These are phyloP conservation scores for Rhabdornis inornatus DNA, from an alignment of 2,113 vertebrate species.

Conservation along the genomic window DNA sequence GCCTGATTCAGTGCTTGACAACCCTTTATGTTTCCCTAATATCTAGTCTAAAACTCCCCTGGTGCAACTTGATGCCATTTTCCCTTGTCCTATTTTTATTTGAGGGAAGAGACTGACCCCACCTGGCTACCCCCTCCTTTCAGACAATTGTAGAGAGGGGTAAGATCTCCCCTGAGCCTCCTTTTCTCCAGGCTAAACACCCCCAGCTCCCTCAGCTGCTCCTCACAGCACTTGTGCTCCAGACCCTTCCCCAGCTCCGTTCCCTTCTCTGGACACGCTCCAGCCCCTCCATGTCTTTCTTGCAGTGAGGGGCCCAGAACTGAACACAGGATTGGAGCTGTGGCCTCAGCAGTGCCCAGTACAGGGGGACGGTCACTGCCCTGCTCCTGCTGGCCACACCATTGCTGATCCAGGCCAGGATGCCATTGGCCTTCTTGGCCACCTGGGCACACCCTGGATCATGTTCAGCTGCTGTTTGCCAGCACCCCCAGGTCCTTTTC, in stretches of 20 bases:
- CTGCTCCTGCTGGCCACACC: not conserved
- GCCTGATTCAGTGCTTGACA: not conserved
- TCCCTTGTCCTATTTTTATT: not conserved
- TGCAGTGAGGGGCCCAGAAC: not conserved
- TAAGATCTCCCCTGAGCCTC: not conserved
- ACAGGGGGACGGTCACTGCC: not conserved
- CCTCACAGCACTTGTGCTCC: not conserved
- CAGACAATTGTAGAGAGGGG: accelerated
- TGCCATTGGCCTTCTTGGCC: not conserved
- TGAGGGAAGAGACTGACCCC: accelerated
- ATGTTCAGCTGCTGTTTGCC: not conserved
- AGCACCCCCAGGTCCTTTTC: not conserved
- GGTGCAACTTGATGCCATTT: not conserved
- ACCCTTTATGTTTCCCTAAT: not conserved
- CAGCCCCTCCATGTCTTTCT: not conserved
- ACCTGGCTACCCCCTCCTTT: not conserved
- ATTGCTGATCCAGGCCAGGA: not conserved
- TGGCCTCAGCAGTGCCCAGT: not conserved
- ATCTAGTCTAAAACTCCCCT: not conserved
- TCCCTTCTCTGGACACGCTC: not conserved
- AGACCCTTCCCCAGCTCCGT: not conserved
- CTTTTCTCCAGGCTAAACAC: not conserved
- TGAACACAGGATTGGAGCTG: not conserved
- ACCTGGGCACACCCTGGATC: not conserved
- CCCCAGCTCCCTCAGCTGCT: not conserved